A percentile compares a stretch with the other conserved stretches of the same genome.
Conservation (phyloP, 2,113 vertebrate species). For the Gasterosteus aculeatus region DNA sequence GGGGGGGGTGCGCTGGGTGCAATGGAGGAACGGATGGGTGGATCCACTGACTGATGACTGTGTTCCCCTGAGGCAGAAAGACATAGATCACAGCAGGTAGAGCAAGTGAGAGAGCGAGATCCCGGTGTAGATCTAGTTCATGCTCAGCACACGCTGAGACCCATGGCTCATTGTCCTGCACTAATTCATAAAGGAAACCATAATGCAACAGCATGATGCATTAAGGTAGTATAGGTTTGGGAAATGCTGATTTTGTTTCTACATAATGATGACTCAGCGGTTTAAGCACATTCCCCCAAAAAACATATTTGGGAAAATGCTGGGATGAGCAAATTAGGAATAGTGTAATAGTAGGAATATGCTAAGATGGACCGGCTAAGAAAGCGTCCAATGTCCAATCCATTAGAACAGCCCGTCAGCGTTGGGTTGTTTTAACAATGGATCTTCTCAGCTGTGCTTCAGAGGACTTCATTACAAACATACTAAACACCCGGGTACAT, state of each 20-base stretch:
- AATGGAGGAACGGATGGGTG: constrained; percentile 73
- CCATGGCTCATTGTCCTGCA: constrained; percentile 10
- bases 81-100: constrained; percentile 71
- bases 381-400: not conserved
- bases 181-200: not conserved
- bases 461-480: not conserved
- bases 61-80: constrained; percentile 67
- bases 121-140: constrained; percentile 49
- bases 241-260: not conserved
- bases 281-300: not conserved
- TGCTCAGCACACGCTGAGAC: constrained; percentile 17
- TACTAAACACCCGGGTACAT: not conserved
- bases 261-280: not conserved
- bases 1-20: constrained; percentile 64
- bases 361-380: not conserved
- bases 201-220: too few species aligned
- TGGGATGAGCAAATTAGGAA: not conserved
- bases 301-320: too few species aligned
- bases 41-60: constrained; percentile 76
- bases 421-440: not conserved
- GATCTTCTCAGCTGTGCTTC: not conserved
- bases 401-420: not conserved
- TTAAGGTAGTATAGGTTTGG: not conserved
- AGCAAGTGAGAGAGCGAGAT: constrained; percentile 29
- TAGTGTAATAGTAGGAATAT: not conserved